Evolutionary conservation across 2,797 vertebrate genomes (phyloP), one percentile per base, ranked within the genome.

Genomic region (Gymnoscopelus microlampas): DNA sequence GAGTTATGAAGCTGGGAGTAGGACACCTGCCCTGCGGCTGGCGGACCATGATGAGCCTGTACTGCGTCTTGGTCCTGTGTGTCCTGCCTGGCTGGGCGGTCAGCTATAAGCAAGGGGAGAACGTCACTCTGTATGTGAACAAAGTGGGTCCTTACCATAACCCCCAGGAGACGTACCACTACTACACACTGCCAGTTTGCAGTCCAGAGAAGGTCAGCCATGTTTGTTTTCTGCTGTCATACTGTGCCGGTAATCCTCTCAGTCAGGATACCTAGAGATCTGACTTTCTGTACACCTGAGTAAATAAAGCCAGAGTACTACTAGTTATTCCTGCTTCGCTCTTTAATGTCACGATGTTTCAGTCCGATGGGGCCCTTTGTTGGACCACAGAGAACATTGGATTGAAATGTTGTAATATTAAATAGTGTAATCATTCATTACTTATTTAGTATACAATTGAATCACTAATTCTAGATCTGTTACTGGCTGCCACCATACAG

Each of bases 91-190:
- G 91, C 74, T 92, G 88, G 64, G 85, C 91, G 23, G 81, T 82
- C 53, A 92, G 87, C 80, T 97, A 95, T 84, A 94, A 95, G 74
- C 76, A 77, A 11, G 95, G 95, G 7, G 94, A 96, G 66, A 91
- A 93, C 0, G 95, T 98, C 60, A 91, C 94, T 78, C 89, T 98
- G 0, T 98, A 96, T 70, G 96, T 98, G 81, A 97, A 98, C 92
- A 98, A 98, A 94, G 96, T 98, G 66, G 96, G 96, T 1, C 96
- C 96, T 55, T 98, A 97, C 83, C 96, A 98, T 83, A 98, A 98
- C 79, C 96, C 96, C 19, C 96, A 98, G 85, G 96, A 98, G 92
- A 98, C 96, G 4, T 98, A 98, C 89, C 96, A 98, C 89, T 98
- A 93, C 90, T 98, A 97, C 79, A 96, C 95, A 3, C 90, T 97